These are phyloP conservation scores for Drosophila melanica DNA, from an alignment of 1,140 invertebrate species.

Conservation along the genomic window DNA sequence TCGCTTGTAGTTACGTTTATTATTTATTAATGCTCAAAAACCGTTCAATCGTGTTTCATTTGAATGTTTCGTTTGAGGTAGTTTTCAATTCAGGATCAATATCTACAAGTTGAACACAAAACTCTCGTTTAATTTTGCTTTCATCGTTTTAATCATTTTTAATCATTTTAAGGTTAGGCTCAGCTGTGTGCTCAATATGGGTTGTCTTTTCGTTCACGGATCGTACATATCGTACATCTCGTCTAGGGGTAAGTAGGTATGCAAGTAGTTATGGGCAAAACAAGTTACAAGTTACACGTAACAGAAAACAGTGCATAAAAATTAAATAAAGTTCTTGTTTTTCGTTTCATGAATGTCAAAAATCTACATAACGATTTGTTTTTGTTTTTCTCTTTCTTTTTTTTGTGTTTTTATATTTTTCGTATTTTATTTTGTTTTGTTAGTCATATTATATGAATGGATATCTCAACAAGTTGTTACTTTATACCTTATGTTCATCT, in stretches of 20 bases:
- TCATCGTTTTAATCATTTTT: conserved; percentile 5
- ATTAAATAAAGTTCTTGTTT: conserved; percentile 67
- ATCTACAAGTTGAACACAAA: conserved; percentile 82
- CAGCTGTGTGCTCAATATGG: conserved; percentile 43
- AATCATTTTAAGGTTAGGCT: conserved; percentile 37
- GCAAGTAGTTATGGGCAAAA: conserved; percentile 55
- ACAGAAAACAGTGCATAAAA: conserved; percentile 82
- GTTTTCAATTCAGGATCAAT: conserved; percentile 82
- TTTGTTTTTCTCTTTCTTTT: conserved; percentile 29
- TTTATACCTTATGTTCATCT: conserved; percentile 69
- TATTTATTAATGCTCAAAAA: conserved; percentile 80
- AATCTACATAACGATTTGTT: conserved; percentile 51
- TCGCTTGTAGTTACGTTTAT: conserved; percentile 79
- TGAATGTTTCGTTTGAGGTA: conserved; percentile 79
- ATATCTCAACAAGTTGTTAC: conserved; percentile 70
- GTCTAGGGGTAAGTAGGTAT: conserved; percentile 38
- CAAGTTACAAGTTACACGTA: conserved; percentile 74
- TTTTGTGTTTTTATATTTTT: conserved; percentile 15
- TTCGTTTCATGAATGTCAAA: conserved; percentile 45
- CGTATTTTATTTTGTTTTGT: conserved; percentile 17
- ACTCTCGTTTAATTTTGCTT: conserved; percentile 40
- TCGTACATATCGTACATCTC: conserved; percentile 32
- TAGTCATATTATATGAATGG: conserved; percentile 61
- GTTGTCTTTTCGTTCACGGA: conserved; percentile 31
- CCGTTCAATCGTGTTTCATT: conserved; percentile 60